Conservation (phyloP, 2,888 invertebrate genomes). For the Apoda limacodes region DNA sequence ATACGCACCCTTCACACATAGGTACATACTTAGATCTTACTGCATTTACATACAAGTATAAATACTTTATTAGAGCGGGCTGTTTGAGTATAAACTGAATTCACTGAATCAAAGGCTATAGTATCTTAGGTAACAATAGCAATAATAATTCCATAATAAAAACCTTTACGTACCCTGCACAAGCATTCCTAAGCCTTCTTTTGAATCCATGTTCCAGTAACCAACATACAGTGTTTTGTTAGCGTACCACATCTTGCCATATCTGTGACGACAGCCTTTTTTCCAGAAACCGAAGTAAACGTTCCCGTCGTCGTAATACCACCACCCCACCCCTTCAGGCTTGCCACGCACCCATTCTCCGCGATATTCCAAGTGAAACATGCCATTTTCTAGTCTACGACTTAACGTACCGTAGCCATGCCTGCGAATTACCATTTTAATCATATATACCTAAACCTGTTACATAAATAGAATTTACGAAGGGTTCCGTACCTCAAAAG, state of each 20-base stretch:
- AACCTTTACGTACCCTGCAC: slow-evolving; percentile 60
- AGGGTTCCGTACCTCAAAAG: too few relatives aligned
- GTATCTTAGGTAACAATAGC: not conserved
- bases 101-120: too few relatives aligned
- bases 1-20: too few relatives aligned
- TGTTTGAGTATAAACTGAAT: too few relatives aligned
- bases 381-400: slow-evolving; percentile 40
- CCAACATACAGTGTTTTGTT: slow-evolving; percentile 73
- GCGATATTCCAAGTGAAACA: slow-evolving; percentile 58
- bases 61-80: too few relatives aligned
- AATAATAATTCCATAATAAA: slow-evolving; percentile 3
- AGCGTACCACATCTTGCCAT: slow-evolving; percentile 72
- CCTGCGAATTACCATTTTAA: too few relatives aligned
- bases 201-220: slow-evolving; percentile 61
- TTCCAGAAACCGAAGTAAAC: slow-evolving; percentile 72
- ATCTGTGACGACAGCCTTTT: slow-evolving; percentile 62
- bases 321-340: slow-evolving; percentile 68
- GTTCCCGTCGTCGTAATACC: slow-evolving; percentile 67
- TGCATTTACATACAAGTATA: too few relatives aligned
- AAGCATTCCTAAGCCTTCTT: slow-evolving; percentile 65
- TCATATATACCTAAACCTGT: too few relatives aligned
- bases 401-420: slow-evolving; percentile 72
- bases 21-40: too few relatives aligned
- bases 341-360: slow-evolving; percentile 72
- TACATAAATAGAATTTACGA: too few relatives aligned